phyloP scores from a whole-genome alignment of 2,113 vertebrate species.

The Micronycteris hirsuta region DNA sequence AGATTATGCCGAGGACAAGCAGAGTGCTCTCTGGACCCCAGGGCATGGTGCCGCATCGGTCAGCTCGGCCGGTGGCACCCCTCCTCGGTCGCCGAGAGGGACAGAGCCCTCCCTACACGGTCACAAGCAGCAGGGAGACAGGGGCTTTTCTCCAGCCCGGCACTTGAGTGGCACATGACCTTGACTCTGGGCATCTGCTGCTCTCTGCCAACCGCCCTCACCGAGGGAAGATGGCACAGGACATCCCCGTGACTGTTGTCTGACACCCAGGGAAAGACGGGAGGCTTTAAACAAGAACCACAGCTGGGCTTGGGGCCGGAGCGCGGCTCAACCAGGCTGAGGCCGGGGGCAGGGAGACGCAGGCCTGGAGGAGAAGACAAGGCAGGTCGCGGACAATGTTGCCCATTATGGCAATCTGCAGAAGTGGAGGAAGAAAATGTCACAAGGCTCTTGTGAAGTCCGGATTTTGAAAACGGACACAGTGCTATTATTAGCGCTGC shows the following conservation, averaged over 20 bases:
- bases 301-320: slow-evolving; percentile 57
- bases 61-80: not conserved
- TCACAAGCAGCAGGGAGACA: slow-evolving; percentile 67
- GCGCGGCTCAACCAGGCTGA: slow-evolving; percentile 6
- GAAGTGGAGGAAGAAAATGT: not conserved
- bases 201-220: slow-evolving; percentile 56
- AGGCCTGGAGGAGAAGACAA: not conserved
- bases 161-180: slow-evolving; percentile 76
- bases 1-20: not conserved
- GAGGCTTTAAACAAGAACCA: slow-evolving; percentile 44
- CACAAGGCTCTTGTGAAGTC: not conserved
- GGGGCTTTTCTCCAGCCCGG: slow-evolving; percentile 63
- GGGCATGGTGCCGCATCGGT: fast-evolving
- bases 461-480: not conserved
- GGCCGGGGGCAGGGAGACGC: not conserved
- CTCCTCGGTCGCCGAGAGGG: not conserved
- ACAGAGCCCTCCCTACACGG: slow-evolving; percentile 23
- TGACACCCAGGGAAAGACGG: slow-evolving; percentile 66
- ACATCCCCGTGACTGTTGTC: slow-evolving; percentile 73
- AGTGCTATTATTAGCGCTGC: not conserved
- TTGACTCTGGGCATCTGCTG: slow-evolving; percentile 65
- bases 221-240: slow-evolving; percentile 70
- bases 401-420: slow-evolving; percentile 14
- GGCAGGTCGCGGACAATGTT: slow-evolving; percentile 61
- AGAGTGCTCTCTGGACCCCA: fast-evolving